Conservation (phyloP, 2,797 vertebrate genomes). For the Remorina albescens region DNA sequence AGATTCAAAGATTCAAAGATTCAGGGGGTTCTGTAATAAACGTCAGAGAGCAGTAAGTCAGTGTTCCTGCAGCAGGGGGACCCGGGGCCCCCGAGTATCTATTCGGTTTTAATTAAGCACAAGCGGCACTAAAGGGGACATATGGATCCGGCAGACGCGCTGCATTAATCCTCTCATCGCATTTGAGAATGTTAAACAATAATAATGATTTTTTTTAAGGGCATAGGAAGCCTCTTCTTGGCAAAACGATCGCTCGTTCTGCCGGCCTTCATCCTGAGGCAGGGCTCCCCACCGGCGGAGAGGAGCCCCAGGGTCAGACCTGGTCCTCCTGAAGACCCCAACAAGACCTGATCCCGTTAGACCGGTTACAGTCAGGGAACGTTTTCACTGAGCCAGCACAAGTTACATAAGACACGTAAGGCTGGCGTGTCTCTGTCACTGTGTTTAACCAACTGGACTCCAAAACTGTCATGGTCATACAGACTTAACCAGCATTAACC, state of each 20-base stretch:
- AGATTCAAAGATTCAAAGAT: not conserved
- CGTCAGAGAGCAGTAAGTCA: constrained; percentile 50
- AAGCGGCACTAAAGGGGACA: constrained; percentile 68
- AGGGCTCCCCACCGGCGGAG: constrained; percentile 21
- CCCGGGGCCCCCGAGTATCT: constrained; percentile 29
- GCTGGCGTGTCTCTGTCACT: not conserved
- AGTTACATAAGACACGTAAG: not conserved
- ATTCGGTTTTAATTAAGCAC: constrained; percentile 74
- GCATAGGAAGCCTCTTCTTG: constrained; percentile 56
- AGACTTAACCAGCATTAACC: not conserved
- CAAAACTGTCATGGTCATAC: not conserved
- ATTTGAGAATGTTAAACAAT: constrained; percentile 72
- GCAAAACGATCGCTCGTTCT: constrained; percentile 36
- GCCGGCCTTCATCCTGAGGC: constrained; percentile 45
- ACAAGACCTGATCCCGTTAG: not conserved
- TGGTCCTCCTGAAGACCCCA: not conserved
- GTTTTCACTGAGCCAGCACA: not conserved
- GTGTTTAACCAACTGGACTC: not conserved
- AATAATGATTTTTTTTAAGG: no score
- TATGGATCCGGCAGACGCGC: constrained; percentile 76
- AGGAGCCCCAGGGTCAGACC: not conserved
- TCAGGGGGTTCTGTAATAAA: constrained; percentile 44
- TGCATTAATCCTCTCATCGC: constrained; percentile 74
- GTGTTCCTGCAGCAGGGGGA: constrained; percentile 1
- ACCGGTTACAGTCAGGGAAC: not conserved